Conservation (phyloP, 2,888 invertebrate species). For the Melieria omissa region DNA sequence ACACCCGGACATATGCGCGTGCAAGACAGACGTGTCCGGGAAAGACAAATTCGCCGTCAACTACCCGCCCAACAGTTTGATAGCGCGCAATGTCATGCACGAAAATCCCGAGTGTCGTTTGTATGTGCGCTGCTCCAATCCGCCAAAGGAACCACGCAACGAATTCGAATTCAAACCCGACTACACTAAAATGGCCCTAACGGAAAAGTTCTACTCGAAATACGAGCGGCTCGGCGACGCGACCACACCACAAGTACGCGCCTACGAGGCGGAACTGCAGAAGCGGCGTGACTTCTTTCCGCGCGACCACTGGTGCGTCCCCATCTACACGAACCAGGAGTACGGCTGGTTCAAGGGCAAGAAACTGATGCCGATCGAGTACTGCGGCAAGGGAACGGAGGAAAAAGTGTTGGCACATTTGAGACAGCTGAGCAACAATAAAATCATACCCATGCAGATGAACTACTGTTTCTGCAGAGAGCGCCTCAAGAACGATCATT, state of each 20-base stretch:
- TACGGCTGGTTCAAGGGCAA: slow-evolving; percentile 43
- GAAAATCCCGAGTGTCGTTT: slow-evolving; percentile 12
- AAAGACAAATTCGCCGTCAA: slow-evolving; percentile 12
- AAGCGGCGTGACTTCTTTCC: slow-evolving; percentile 31
- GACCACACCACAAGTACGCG: slow-evolving; percentile 6
- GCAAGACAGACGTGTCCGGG: too few relatives aligned
- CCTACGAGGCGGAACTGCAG: slow-evolving; percentile 36
- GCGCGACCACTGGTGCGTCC: slow-evolving; percentile 35
- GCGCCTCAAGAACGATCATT: slow-evolving; percentile 21
- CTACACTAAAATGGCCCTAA: slow-evolving; percentile 25
- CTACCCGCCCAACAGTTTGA: slow-evolving; percentile 14
- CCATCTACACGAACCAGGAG: slow-evolving; percentile 39
- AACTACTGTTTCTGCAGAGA: slow-evolving; percentile 21
- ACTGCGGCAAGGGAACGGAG: slow-evolving; percentile 8
- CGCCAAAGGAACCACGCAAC: not conserved
- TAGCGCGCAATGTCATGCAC: not conserved
- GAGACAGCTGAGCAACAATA: slow-evolving; percentile 11
- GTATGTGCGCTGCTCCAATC: slow-evolving; percentile 18
- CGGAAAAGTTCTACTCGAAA: slow-evolving; percentile 40
- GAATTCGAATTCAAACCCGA: slow-evolving; percentile 31
- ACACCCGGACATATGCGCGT: too few relatives aligned
- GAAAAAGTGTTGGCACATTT: slow-evolving; percentile 21
- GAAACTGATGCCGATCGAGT: slow-evolving; percentile 34
- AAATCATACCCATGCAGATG: slow-evolving; percentile 7
- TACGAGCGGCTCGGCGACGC: slow-evolving; percentile 9